Conservation (phyloP, 2,113 vertebrate genomes). For the Tachysurus fulvidraco region DNA sequence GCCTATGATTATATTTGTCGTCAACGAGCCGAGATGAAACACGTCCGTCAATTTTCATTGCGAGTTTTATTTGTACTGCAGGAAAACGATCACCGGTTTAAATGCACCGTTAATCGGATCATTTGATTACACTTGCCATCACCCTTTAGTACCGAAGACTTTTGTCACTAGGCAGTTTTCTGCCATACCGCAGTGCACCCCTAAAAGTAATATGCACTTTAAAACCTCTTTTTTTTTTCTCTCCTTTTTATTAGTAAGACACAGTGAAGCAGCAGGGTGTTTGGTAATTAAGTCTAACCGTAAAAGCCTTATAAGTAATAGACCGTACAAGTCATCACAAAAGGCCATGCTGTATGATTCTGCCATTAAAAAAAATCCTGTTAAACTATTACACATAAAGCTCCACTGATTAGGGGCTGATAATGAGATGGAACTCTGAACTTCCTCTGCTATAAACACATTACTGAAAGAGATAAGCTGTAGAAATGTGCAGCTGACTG, state of each 20-base stretch:
- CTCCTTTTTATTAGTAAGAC: neutral
- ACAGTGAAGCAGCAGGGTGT: neutral
- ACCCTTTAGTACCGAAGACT: neutral
- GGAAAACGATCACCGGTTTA: neutral
- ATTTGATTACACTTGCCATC: neutral
- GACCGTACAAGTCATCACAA: neutral
- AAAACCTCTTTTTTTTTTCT: neutral
- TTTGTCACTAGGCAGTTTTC: neutral
- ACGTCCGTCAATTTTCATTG: neutral
- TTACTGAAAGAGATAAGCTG: conserved; percentile 5
- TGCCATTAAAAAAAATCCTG: neutral
- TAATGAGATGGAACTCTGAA: conserved; percentile 22
- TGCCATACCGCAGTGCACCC: neutral
- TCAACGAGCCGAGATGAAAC: neutral
- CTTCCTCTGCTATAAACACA: conserved; percentile 23
- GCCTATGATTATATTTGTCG: too few species aligned
- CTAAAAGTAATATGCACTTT: neutral
- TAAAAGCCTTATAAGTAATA: conserved; percentile 8
- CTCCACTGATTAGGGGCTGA: conserved; percentile 35
- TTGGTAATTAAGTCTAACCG: conserved; percentile 19
- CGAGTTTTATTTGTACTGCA: neutral
- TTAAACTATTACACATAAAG: conserved; percentile 30
- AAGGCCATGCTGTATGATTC: neutral
- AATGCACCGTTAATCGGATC: neutral
- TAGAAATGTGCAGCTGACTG: neutral